A percentile compares a stretch with the other conserved stretches of the same genome.
Conservation (phyloP, 2,797 vertebrate species). For the Chromis chromis region DNA sequence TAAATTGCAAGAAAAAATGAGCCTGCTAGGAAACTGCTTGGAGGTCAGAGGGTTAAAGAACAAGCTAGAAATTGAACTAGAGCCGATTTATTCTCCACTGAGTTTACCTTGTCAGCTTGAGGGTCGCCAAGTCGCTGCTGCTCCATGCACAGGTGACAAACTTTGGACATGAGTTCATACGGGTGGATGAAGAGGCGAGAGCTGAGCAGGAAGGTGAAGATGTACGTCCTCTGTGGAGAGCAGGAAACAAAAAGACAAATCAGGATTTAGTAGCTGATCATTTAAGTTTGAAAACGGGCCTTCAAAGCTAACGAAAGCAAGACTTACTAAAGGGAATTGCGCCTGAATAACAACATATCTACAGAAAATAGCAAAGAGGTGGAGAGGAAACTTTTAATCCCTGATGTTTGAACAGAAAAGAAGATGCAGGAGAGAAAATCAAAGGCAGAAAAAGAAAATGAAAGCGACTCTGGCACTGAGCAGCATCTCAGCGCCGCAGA, state of each 20-base stretch:
- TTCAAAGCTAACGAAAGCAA: neutral
- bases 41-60: too few relatives aligned
- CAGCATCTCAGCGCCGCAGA: neutral
- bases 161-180: conserved; percentile 91
- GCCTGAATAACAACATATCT: too few relatives aligned
- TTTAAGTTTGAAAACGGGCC: neutral
- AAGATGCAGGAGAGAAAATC: too few relatives aligned
- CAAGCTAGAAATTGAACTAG: too few relatives aligned
- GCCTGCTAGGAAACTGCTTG: too few relatives aligned
- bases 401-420: neutral
- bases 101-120: conserved; percentile 89
- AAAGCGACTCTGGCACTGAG: neutral
- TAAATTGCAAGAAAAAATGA: too few relatives aligned
- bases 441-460: neutral
- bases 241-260: neutral
- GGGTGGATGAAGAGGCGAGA: conserved; percentile 94
- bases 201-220: conserved; percentile 96
- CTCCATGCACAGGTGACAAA: conserved; percentile 90
- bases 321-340: neutral
- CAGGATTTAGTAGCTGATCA: neutral
- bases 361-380: neutral
- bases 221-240: conserved; percentile 89
- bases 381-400: neutral
- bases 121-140: conserved; percentile 89
- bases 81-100: too few relatives aligned